Evolutionary conservation across 2,113 vertebrate genomes (phyloP), one percentile per base, ranked within the genome.

Genomic region (Sclerurus mexicanus): DNA sequence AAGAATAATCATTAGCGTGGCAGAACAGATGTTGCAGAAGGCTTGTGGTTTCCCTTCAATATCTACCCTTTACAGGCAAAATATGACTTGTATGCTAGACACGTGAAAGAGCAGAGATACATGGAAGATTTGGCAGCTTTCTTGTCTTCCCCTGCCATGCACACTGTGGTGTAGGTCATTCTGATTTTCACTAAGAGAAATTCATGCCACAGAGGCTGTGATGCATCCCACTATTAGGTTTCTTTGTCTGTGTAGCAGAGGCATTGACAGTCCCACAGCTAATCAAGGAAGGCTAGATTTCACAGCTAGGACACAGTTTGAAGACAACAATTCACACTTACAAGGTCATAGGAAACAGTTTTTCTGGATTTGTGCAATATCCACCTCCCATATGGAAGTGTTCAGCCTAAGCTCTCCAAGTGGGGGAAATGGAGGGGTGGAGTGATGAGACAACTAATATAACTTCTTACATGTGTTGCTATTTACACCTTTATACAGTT

Each of bases 11-110:
- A 35, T 80, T 63, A 83, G 25, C 8, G 6, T 47, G 76, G 77
- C 64, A 88, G 79, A 94, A 92, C 88, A 95, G 72, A 93, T 86
- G 88, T 92, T 94, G 83, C 59, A 80, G 75, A 46, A 63, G 16
- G 35, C 59, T 83, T 90, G 75, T 77, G 68, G 55, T 55, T 95
- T 94, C 53, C 44, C 39, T 90, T 90, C 79, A 56, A 0, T 49
- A 92, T 69, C 59, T 53, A 55, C 4, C 50, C 60, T 69, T 73
- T 4, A 8, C 58, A 79, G 58, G 31, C 72, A 71, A 52, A 58
- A 91, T 49, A 21, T 10, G 2, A 27, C 0, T 0, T 15, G 16
- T 12, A 6, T 2, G 5, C 49, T 35, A 87, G 40, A n/a, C 31
- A 47, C 0, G 0, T 10, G 40, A 90, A 85, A 62, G 67, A 75